Evolutionary conservation across 1,140 invertebrate species (phyloP).

Genomic region (Macrocentrus cingulum): DNA sequence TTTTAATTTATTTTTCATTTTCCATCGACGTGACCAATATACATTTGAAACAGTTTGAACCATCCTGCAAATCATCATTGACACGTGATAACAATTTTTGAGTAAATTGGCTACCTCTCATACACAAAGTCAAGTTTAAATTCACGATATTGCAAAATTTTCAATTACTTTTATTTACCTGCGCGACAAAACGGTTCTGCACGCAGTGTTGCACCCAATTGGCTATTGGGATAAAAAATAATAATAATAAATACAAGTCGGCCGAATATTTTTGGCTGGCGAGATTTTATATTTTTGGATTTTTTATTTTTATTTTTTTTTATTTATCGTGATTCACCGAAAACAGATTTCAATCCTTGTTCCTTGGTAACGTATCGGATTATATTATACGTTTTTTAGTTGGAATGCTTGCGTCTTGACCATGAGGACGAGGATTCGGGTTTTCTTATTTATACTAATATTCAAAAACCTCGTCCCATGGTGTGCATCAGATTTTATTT

Average conservation of each 20-base stretch:
- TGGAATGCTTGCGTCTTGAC: constrained; percentile 33
- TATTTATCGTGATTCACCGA: constrained; percentile 11
- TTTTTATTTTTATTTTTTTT: constrained; percentile 44
- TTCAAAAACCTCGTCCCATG: constrained; percentile 32
- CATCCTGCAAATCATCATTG: constrained; percentile 19
- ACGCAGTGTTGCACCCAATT: constrained; percentile 42
- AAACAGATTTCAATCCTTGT: constrained; percentile 18
- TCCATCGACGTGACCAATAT: neutral
- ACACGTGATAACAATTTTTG: constrained; percentile 1
- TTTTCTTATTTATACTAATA: constrained; percentile 23
- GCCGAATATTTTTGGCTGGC: constrained; percentile 56
- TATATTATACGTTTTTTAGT: constrained; percentile 14
- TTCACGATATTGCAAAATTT: constrained; percentile 21
- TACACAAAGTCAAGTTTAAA: neutral
- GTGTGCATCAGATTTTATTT: constrained; percentile 47
- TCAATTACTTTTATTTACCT: neutral
- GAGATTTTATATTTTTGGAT: constrained; percentile 61
- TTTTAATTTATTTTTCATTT: constrained; percentile 5
- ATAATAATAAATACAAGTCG: constrained; percentile 31
- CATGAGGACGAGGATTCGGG: constrained; percentile 21
- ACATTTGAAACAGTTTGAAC: constrained; percentile 12
- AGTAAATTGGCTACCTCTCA: neutral
- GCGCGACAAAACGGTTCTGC: constrained; percentile 29
- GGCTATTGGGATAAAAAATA: neutral
- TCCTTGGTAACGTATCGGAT: constrained; percentile 17